Base-by-base conservation (phyloP, 2,797 vertebrate species). In the Coilia nasus region DNA sequence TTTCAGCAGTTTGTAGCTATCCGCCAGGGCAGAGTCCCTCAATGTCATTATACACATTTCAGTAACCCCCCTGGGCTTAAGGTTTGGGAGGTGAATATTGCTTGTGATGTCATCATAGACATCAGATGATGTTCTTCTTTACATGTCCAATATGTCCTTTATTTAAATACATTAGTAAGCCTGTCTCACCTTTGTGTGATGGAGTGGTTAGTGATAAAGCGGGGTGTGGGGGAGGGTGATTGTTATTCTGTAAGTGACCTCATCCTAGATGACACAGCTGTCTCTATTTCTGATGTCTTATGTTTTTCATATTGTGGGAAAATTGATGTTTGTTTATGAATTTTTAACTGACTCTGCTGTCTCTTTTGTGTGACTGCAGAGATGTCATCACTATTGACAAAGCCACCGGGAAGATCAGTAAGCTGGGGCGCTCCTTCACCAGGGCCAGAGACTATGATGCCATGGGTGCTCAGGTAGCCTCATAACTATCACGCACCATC, bases 311-410 rank as follows among this genome's bases (percentile, higher is more conserved):
- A 35, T 7, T 71, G 31, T 35, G 2, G 10, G 5, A 1, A 15
- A 31, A 35, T 23, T 35, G 15, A 15, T 35, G 4, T 35, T 35
- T 7, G 46, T 21, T 81, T 35, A 80, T 15, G 6, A 2, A 3
- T 21, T 31, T 56, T 28, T 25, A 50, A 75, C 35, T 59, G 56
- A 41, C 56, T 71, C 56, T 71, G 19, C 21, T 75, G 31, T 78
- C 10, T 81, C 59, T 85, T 19, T 75, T 10, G 17, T 80, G 5
- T 83, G 7, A 86, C 35, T 86, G 0, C 87, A 98, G 98, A 28
- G 98, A 99, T 0, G 97, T 99, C 12, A 98, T 99, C 88, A 99
- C 97, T 12, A 99, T 99, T 0, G 98, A 99, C 91, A 99, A 99
- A 92, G 97, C 98, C 84, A 99, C 98, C 0, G 98, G 98, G 31